Evolutionary conservation across 1,140 invertebrate genomes (phyloP).

Genomic region (Zophobas atratus): DNA sequence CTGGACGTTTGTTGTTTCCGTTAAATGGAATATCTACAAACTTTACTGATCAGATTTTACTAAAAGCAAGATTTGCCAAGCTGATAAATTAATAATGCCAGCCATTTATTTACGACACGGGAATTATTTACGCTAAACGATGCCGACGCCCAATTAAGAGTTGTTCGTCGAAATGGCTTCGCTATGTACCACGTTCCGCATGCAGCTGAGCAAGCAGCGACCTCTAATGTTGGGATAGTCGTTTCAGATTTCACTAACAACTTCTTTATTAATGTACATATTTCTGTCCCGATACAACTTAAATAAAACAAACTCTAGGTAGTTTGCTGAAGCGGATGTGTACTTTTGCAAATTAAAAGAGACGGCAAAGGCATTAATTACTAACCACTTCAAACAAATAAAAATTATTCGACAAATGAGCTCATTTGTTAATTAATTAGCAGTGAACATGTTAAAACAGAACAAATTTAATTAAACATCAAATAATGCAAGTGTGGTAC

Average conservation of each 20-base stretch:
- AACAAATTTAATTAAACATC: no score
- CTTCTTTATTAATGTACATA: no score
- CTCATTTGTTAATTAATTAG: no score
- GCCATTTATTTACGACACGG: constrained; percentile 45
- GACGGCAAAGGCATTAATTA: no score
- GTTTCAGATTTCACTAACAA: background rate
- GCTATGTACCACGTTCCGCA: background rate
- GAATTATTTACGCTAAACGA: constrained; percentile 43
- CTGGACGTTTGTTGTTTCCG: constrained; percentile 47
- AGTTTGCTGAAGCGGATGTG: no score
- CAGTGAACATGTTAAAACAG: no score
- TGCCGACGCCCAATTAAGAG: constrained; percentile 38
- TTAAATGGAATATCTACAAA: constrained; percentile 48
- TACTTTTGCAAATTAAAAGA: no score
- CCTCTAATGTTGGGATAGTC: constrained; percentile 5
- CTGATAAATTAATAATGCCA: constrained; percentile 55
- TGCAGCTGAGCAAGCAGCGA: constrained; percentile 25
- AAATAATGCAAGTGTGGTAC: no score
- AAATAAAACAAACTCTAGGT: no score
- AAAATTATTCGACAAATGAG: no score
- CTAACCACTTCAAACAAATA: no score
- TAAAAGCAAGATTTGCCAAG: constrained; percentile 46
- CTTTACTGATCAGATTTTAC: constrained; percentile 56
- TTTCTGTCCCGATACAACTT: no score
- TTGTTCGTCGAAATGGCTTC: constrained; percentile 23